Conservation (phyloP, 2,113 vertebrate genomes). For the Bubo bubo region DNA sequence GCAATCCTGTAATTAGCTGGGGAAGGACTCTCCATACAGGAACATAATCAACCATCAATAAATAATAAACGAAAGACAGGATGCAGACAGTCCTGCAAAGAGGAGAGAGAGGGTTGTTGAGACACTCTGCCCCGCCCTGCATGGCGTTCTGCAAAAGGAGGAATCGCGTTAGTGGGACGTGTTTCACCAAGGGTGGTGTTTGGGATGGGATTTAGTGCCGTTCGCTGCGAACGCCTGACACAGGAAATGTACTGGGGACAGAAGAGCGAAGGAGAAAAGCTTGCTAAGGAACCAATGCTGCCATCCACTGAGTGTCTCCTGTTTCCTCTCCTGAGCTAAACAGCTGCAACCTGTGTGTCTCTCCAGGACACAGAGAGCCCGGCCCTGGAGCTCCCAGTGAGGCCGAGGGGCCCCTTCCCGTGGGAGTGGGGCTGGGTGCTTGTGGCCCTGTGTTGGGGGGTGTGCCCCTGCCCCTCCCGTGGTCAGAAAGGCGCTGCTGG, state of each 20-base stretch:
- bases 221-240: not conserved
- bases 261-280: not conserved
- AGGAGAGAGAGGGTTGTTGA: not conserved
- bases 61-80: not conserved
- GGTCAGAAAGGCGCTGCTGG: accelerated
- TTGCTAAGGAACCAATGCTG: not conserved
- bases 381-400: not conserved
- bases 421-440: not conserved
- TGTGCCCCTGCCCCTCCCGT: accelerated
- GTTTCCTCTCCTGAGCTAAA: not conserved
- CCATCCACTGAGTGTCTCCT: conserved; percentile 18
- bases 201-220: not conserved
- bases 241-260: not conserved
- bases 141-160: not conserved
- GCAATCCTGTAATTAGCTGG: not conserved
- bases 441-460: not conserved
- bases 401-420: accelerated
- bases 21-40: not conserved
- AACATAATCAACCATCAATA: not conserved
- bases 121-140: not conserved
- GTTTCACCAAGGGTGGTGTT: not conserved
- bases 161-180: not conserved
- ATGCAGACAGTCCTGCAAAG: not conserved
- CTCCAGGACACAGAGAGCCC: not conserved
- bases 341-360: not conserved